phyloP scores from a whole-genome alignment of 2,797 vertebrate species.

The Megalops cyprinoides region DNA sequence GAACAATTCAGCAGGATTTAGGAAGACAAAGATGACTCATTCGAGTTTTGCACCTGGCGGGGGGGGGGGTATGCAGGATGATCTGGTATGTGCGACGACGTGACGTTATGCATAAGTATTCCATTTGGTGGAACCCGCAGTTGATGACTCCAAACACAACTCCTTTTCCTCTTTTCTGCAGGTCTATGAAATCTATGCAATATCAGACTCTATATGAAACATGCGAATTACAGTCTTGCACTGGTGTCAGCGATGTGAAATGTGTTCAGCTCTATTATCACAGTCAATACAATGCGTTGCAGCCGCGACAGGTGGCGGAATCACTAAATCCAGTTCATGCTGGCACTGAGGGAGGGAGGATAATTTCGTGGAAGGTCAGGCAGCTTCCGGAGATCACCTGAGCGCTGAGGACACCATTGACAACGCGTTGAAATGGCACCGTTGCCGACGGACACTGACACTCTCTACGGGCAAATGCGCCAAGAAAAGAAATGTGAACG shows the following conservation, averaged over 20 bases:
- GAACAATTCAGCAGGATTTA: not conserved
- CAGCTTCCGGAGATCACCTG: not conserved
- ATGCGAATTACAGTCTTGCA: no score
- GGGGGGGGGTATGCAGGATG: not conserved
- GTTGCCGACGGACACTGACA: not conserved
- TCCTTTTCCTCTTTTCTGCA: no score
- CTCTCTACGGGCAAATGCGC: not conserved
- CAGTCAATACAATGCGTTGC: no score
- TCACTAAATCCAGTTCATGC: not conserved
- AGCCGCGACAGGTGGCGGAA: not conserved
- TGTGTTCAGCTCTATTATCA: no score
- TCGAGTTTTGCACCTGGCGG: not conserved
- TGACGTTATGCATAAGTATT: not conserved
- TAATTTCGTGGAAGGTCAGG: not conserved
- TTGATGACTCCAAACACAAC: not conserved
- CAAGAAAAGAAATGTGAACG: not conserved
- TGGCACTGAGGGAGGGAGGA: not conserved
- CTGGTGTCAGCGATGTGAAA: no score
- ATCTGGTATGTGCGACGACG: not conserved
- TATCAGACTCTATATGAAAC: no score
- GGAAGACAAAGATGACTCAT: not conserved
- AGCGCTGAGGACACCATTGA: not conserved
- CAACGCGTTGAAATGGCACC: constrained; percentile 1
- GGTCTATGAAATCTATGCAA: no score
- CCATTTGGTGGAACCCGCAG: not conserved